Evolutionary conservation across 1,140 invertebrate species (phyloP).

Genomic region (Drosophila pseudoananassae): DNA sequence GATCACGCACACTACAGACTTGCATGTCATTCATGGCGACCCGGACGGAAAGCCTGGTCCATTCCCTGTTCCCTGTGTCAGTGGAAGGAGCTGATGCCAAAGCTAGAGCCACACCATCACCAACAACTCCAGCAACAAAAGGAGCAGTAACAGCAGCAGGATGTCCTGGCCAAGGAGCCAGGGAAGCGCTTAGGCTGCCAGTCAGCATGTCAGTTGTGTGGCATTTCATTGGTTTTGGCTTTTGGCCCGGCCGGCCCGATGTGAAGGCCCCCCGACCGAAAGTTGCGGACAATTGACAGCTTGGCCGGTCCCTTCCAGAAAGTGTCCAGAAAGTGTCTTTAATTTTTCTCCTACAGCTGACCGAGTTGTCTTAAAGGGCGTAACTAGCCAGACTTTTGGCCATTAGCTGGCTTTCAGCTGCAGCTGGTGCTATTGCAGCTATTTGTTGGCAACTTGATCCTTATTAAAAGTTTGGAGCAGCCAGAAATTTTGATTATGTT

Average conservation of each 20-base stretch:
- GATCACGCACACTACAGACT: constrained; percentile 58
- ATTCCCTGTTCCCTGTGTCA: not conserved
- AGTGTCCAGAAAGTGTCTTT: constrained; percentile 28
- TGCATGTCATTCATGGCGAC: constrained; percentile 58
- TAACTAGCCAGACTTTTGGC: constrained; percentile 2
- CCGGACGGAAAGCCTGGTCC: not conserved
- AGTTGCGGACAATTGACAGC: constrained; percentile 49
- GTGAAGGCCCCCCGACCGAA: constrained; percentile 26
- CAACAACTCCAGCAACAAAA: not conserved
- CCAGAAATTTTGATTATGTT: constrained; percentile 62
- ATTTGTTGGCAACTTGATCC: constrained; percentile 28
- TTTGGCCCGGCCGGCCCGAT: constrained; percentile 10
- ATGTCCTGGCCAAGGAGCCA: constrained; percentile 18
- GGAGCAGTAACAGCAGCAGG: not conserved
- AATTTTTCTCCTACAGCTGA: constrained; percentile 14
- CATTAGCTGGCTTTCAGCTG: constrained; percentile 36
- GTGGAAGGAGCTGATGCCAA: not conserved
- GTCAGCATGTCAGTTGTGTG: constrained; percentile 62
- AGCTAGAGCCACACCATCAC: not conserved
- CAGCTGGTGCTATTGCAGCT: constrained; percentile 36
- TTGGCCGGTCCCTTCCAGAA: constrained; percentile 8
- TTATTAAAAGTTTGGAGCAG: constrained; percentile 57
- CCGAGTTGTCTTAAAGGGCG: constrained; percentile 17
- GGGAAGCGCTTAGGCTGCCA: constrained; percentile 55
- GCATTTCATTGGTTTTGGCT: constrained; percentile 53